These are phyloP conservation scores for Drepana arcuata DNA, from an alignment of 1,140 invertebrate species.

Conservation along the genomic window DNA sequence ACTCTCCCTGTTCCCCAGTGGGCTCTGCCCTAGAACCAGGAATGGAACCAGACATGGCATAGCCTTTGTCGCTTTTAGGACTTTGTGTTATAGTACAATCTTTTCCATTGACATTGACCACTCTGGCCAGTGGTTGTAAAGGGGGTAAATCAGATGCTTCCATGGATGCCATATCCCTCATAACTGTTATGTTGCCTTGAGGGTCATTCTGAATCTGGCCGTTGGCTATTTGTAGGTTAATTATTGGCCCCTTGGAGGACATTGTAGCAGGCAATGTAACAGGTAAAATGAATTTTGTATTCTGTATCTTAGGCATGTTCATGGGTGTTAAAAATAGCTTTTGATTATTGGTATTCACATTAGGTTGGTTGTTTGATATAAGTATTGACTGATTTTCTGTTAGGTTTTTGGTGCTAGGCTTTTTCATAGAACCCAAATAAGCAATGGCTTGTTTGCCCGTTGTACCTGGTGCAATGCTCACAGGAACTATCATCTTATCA, in stretches of 20 bases:
- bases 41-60: constrained; percentile 45
- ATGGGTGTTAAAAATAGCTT: constrained; percentile 66
- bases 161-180: constrained; percentile 44
- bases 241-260: constrained; percentile 64
- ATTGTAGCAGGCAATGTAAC: constrained; percentile 59
- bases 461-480: constrained; percentile 48
- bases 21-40: constrained; percentile 63
- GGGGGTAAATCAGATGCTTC: constrained; percentile 56
- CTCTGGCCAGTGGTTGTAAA: constrained; percentile 49
- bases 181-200: constrained; percentile 67
- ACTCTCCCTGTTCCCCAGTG: constrained; percentile 64
- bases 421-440: constrained; percentile 58
- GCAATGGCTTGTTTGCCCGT: constrained; percentile 53
- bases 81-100: constrained; percentile 40
- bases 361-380: constrained; percentile 55
- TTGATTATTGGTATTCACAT: constrained; percentile 54
- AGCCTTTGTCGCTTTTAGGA: constrained; percentile 48
- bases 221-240: constrained; percentile 70
- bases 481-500: constrained; percentile 63
- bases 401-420: constrained; percentile 38
- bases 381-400: constrained; percentile 62
- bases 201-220: constrained; percentile 69
- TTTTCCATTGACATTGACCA: constrained; percentile 45
- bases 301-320: constrained; percentile 63
- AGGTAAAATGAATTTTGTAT: constrained; percentile 62